Evolutionary conservation across 2,888 invertebrate genomes (phyloP), one percentile per base, ranked within the genome.

Genomic region (Aporophyla nigra): DNA sequence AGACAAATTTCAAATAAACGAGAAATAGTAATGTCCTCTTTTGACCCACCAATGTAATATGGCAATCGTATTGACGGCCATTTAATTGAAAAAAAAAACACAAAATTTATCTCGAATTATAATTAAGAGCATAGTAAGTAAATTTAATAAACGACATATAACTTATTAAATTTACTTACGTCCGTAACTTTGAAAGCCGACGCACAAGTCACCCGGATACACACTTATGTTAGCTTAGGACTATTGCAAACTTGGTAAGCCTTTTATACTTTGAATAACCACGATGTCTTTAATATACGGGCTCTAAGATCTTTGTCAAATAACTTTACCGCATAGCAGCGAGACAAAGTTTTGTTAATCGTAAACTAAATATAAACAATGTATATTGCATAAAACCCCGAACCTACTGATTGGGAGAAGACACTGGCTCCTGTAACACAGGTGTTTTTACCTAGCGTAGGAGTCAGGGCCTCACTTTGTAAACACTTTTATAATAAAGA

Each of bases 161-260:
- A 63, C n/a, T n/a, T 53, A 71, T 43, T 63, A 80, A 71, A 49
- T 74, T 43, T 14, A 46, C 70, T 19, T 66, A 40, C 19, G 6
- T 24, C 6, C 27, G 19, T 10, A 65, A 65, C 14, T 51, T 33
- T 12, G 10, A 69, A 84, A 75, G 58, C 72, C 61, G 65, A 62
- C 71, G 65, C 73, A 75, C 63, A 86, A 71, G 54, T 65, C 67
- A 65, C 67, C 63, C 63, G 40, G 56, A 65, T 76, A 75, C 68
- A 81, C 59, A 69, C 54, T 76, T 70, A 9, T 88, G 89, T 90
- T 92, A 80, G 87, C 85, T 91, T 90, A 92, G 91, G 92, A 89
- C 84, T 54, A 80, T 27, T 78, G 71, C 70, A 78, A 72, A 79
- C 69, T 78, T 53, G 33, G 66, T 86, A 87, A 90, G 87, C 82